phyloP scores from a whole-genome alignment of 1,140 invertebrate species.

The Microplitis demolitor region DNA sequence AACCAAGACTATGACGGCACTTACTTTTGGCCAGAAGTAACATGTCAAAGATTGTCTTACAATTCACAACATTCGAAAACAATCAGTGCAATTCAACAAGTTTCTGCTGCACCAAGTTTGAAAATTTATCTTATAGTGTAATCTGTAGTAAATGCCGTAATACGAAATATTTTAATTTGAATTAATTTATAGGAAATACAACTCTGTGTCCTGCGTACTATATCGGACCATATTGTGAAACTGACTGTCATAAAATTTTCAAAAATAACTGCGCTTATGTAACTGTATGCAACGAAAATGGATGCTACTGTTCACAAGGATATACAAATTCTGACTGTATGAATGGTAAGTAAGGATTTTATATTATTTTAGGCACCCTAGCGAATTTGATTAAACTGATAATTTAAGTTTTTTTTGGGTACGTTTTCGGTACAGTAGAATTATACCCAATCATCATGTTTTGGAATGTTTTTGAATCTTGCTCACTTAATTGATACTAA shows the following conservation, averaged over 20 bases:
- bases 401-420: too few relatives aligned
- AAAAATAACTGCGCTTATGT: neutral
- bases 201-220: neutral
- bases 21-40: constrained; percentile 20
- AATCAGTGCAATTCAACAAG: neutral
- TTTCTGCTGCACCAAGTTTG: neutral
- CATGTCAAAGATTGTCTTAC: constrained; percentile 37
- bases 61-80: constrained; percentile 1
- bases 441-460: too few relatives aligned
- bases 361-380: too few relatives aligned
- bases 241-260: neutral
- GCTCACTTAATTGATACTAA: too few relatives aligned
- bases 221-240: constrained; percentile 26
- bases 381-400: too few relatives aligned
- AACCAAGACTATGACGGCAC: neutral
- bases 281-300: constrained; percentile 22
- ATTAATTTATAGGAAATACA: neutral
- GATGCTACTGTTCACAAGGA: constrained; percentile 31
- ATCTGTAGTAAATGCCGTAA: neutral
- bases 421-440: too few relatives aligned
- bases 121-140: neutral
- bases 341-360: constrained; percentile 7
- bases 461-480: too few relatives aligned
- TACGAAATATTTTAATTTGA: too few relatives aligned
- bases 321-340: constrained; percentile 7